Conservation (phyloP, 2,113 vertebrate species). For the Crocuta crocuta region DNA sequence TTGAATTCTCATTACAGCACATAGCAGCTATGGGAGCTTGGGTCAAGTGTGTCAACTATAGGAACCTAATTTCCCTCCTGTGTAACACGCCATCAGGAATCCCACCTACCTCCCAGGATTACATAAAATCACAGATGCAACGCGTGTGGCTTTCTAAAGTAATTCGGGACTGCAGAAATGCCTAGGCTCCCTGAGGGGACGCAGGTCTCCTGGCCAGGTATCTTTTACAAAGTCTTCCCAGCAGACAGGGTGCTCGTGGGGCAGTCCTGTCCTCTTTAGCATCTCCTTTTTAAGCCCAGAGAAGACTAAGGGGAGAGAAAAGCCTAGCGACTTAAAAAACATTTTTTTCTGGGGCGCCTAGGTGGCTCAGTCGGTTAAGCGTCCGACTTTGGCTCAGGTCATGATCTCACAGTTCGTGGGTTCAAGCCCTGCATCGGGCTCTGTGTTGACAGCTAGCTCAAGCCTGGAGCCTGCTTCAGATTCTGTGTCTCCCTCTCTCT, state of each 20-base stretch:
- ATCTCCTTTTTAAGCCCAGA: neutral
- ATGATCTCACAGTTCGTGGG: too few relatives aligned
- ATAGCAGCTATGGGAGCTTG: neutral
- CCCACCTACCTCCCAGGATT: neutral
- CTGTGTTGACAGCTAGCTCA: too few relatives aligned
- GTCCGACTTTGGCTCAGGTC: too few relatives aligned
- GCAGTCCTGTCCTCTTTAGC: neutral
- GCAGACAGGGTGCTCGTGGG: accelerated
- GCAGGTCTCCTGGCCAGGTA: neutral
- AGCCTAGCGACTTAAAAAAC: neutral
- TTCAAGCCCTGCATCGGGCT: too few relatives aligned
- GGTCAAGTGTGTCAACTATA: neutral
- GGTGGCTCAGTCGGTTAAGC: too few relatives aligned
- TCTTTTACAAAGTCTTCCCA: neutral
- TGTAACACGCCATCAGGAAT: neutral
- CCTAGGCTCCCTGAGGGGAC: neutral
- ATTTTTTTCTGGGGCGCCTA: too few relatives aligned
- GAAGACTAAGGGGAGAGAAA: neutral
- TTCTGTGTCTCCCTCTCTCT: too few relatives aligned
- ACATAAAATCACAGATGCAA: neutral
- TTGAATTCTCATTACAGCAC: neutral
- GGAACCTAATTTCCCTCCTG: neutral
- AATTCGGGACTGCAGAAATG: neutral
- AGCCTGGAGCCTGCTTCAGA: too few relatives aligned
- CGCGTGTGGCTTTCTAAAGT: neutral